These are phyloP conservation scores for Ochotona curzoniae DNA, from an alignment of 2,113 vertebrate genomes.

Conservation along the genomic window DNA sequence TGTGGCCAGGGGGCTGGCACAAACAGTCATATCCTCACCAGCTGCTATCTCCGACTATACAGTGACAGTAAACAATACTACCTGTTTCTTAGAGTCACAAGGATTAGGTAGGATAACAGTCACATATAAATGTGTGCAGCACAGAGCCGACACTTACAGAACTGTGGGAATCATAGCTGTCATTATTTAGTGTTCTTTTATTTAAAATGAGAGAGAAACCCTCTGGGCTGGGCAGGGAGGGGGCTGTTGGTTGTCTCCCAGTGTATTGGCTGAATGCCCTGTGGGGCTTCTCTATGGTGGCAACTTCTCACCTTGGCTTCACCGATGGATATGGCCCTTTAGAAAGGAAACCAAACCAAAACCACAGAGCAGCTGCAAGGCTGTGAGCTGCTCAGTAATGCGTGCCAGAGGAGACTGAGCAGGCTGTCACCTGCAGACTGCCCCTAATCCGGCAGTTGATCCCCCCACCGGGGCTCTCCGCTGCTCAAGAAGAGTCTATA, in stretches of 20 bases:
- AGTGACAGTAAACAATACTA: no score
- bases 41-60: no score
- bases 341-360: constrained; percentile 8
- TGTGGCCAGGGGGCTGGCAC: no score
- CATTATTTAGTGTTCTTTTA: neutral
- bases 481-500: neutral
- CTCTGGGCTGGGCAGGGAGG: neutral
- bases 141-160: neutral
- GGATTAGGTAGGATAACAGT: neutral
- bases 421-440: neutral
- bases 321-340: neutral
- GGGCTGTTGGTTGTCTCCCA: neutral
- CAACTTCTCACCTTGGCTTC: neutral
- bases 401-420: neutral
- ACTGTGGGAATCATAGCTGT: neutral
- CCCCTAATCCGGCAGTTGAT: neutral
- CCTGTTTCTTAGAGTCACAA: neutral
- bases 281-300: neutral
- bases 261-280: neutral
- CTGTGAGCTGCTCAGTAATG: neutral
- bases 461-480: neutral
- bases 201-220: neutral
- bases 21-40: neutral
- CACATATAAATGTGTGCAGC: neutral
- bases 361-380: neutral